Evolutionary conservation across 1,140 invertebrate species (phyloP), one percentile per base, ranked within the genome.

Genomic region (Venturia canescens): DNA sequence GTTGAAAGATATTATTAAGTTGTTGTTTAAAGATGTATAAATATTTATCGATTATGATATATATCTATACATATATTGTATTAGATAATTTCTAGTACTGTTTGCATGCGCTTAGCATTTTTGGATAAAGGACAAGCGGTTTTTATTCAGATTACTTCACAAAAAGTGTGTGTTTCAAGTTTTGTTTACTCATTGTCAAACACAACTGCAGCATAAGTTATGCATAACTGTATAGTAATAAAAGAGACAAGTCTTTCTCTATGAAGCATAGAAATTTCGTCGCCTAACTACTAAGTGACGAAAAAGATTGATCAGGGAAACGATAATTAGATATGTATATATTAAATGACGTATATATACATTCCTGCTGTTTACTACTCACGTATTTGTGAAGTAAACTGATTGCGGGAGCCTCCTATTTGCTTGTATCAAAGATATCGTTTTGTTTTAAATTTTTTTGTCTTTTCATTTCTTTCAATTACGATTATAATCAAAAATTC

Each of bases 51-150:
- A 23, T 66, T 23, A 80, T 6, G 38, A 77, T 81, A 82, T 82
- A 74, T 83, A 72, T 72, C 5, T 26, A 50, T 72, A 57, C 53
- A 70, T 44, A 74, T 83, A 78, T 26, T 81, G 72, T 82, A 67
- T 82, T 84, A 84, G 86, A 79, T 70, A n/a, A n/a, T 84, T 80
- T 85, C 86, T 83, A 80, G 85, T 83, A 86, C 84, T 86, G 83
- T 83, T 85, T 78, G 82, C 85, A 87, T 87, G 86, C 86, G 85
- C 85, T 85, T 86, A 87, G 86, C 86, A 84, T 86, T 86, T 81
- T 82, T 76, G 83, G 77, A 84, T 84, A 84, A 60, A 80, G 84
- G 79, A 79, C 84, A 86, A 87, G 85, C 85, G 85, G 80, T 44
- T 44, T 57, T 86, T 80, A 82, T 84, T 80, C 71, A 79, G 86